Conservation (phyloP, 2,113 vertebrate genomes). For the Nannobrachium achirus region DNA sequence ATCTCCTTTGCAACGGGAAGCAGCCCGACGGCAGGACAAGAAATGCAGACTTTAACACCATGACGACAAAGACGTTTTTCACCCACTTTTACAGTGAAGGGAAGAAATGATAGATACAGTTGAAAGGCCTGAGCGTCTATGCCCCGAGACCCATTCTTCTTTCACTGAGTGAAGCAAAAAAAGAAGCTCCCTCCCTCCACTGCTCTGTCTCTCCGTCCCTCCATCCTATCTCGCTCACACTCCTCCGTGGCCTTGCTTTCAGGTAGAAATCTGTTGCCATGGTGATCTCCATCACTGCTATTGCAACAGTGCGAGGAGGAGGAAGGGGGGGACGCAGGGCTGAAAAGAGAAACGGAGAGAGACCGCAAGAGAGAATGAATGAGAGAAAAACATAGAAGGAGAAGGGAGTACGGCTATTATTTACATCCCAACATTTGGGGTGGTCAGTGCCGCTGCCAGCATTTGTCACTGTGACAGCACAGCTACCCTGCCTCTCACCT, state of each 20-base stretch:
- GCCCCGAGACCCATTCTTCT: slow-evolving; percentile 13
- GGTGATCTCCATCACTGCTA: slow-evolving; percentile 49
- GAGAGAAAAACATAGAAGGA: too few species aligned
- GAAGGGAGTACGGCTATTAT: slow-evolving; percentile 13
- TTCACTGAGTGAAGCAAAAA: slow-evolving; percentile 13
- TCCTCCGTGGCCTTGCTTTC: slow-evolving; percentile 32
- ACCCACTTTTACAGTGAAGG: neutral
- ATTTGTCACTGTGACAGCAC: neutral
- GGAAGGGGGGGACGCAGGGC: neutral
- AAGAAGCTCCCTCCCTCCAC: neutral
- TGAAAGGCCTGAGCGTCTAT: neutral
- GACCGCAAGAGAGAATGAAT: too few species aligned
- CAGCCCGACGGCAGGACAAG: neutral
- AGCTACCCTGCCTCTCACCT: neutral
- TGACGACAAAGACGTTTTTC: neutral
- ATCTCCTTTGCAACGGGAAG: neutral
- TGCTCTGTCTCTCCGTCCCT: neutral
- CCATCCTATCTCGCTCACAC: slow-evolving; percentile 3
- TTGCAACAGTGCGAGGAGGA: slow-evolving; percentile 25
- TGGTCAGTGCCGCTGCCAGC: neutral
- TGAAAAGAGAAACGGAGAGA: too few species aligned
- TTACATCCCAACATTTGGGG: slow-evolving; percentile 29
- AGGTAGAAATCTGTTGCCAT: slow-evolving; percentile 68
- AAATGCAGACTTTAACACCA: neutral
- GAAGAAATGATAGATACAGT: neutral